Conservation (phyloP, 2,113 vertebrate genomes). For the Perccottus glenii region DNA sequence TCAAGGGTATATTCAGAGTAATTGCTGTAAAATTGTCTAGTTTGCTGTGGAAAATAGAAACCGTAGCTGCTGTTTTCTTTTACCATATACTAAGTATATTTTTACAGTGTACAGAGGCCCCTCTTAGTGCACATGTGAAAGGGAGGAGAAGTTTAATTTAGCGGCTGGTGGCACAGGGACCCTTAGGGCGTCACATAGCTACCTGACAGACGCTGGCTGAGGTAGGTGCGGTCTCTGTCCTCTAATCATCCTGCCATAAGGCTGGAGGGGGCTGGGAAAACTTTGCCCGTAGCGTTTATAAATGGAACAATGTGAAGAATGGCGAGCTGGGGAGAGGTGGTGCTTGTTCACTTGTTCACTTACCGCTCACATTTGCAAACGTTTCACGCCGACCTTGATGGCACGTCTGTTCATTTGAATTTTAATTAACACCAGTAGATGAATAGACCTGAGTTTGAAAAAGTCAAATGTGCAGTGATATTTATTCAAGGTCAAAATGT, state of each 20-base stretch:
- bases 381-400: conserved; percentile 55
- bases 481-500: conserved; percentile 46
- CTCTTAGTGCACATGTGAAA: conserved; percentile 26
- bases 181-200: conserved; percentile 49
- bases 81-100: neutral
- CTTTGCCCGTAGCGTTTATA: conserved; percentile 12
- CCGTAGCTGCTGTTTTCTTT: too few species aligned
- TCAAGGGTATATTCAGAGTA: too few species aligned
- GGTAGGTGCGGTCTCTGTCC: conserved; percentile 54
- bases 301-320: conserved; percentile 27
- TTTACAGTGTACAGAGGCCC: conserved; percentile 9
- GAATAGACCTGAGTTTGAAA: conserved; percentile 32
- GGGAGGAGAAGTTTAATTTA: conserved; percentile 74
- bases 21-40: too few species aligned
- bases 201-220: conserved; percentile 53
- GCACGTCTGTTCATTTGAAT: conserved; percentile 54
- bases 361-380: conserved; percentile 29
- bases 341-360: conserved; percentile 15
- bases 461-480: neutral
- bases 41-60: too few species aligned
- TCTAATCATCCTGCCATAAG: conserved; percentile 52
- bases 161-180: conserved; percentile 60
- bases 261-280: conserved; percentile 21
- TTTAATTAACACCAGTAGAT: conserved; percentile 57
- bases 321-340: neutral